These are phyloP conservation scores for Canis aureus DNA, from an alignment of 2,113 vertebrate genomes.

Conservation along the genomic window DNA sequence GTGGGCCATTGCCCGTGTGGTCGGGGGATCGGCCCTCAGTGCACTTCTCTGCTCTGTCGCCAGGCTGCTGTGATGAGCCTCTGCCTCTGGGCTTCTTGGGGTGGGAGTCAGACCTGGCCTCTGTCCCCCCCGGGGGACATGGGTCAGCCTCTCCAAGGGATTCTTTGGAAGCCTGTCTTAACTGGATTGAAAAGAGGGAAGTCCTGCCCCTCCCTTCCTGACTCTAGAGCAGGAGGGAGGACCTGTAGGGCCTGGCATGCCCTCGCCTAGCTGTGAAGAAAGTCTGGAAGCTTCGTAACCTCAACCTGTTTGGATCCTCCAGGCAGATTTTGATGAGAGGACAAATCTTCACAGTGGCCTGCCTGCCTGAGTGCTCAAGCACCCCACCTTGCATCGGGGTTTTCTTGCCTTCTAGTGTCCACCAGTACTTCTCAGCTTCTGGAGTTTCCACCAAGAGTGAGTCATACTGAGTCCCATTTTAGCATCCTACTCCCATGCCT, in stretches of 20 bases:
- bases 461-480: not conserved
- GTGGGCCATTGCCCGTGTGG: not conserved
- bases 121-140: not conserved
- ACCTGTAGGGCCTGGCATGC: not conserved
- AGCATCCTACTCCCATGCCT: not conserved
- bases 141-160: not conserved
- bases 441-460: not conserved
- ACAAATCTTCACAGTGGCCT: not conserved
- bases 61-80: not conserved
- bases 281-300: not conserved
- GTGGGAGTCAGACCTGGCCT: not conserved
- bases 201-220: not conserved
- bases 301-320: not conserved
- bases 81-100: not conserved
- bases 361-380: too few relatives aligned
- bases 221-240: fast-evolving
- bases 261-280: not conserved
- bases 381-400: not conserved
- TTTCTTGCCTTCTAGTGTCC: not conserved
- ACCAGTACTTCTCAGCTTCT: not conserved
- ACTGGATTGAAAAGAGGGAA: not conserved
- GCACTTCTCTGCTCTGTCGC: not conserved
- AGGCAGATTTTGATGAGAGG: not conserved
- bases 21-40: not conserved
- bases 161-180: not conserved